These are phyloP conservation scores for Pluvialis apricaria DNA, from an alignment of 2,113 vertebrate genomes.

Conservation along the genomic window DNA sequence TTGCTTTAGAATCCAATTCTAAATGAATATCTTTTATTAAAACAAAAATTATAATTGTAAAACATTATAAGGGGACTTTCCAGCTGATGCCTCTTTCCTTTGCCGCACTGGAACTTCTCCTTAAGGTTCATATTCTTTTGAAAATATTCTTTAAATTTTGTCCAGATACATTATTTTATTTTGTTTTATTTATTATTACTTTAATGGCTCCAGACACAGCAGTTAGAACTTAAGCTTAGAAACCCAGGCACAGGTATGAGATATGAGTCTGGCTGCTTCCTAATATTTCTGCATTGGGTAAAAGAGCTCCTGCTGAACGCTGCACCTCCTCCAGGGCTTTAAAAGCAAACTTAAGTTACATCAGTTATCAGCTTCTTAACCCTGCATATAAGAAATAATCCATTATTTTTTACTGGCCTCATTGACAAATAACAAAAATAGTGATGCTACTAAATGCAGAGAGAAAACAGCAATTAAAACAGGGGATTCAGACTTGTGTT, in stretches of 20 bases:
- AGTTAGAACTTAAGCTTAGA: neutral
- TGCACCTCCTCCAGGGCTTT: neutral
- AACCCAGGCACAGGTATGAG: neutral
- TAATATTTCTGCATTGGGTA: neutral
- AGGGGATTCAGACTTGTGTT: neutral
- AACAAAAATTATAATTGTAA: neutral
- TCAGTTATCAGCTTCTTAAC: neutral
- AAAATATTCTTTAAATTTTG: neutral
- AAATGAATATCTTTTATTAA: neutral
- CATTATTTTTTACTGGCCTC: neutral
- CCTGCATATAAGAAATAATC: neutral
- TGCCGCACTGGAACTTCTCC: neutral
- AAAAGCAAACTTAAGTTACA: neutral
- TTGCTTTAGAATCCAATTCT: neutral
- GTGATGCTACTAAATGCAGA: neutral
- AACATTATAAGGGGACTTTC: neutral
- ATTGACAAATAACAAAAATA: neutral
- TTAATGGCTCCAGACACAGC: neutral
- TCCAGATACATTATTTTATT: neutral
- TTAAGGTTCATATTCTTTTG: neutral
- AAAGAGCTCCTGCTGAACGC: neutral
- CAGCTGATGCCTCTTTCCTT: neutral
- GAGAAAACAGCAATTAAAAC: neutral
- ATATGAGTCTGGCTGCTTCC: neutral
- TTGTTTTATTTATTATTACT: neutral